phyloP scores from a whole-genome alignment of 2,888 invertebrate species.

The Lottia gigantea region DNA sequence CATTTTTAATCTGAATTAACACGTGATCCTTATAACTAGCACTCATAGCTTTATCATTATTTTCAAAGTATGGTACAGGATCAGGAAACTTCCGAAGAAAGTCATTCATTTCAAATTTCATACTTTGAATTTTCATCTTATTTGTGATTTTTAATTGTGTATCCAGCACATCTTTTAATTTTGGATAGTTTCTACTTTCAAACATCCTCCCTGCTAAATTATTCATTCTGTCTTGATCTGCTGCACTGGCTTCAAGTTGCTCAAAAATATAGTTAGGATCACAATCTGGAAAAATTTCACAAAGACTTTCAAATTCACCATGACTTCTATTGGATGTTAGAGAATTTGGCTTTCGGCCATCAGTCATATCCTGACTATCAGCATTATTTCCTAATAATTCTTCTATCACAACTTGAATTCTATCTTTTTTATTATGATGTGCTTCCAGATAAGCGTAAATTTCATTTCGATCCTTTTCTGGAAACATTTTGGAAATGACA shows the following conservation, averaged over 20 bases:
- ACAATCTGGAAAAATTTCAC: constrained; percentile 59
- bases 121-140: constrained; percentile 36
- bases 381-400: constrained; percentile 40
- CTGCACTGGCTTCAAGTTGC: constrained; percentile 38
- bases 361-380: constrained; percentile 13
- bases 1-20: constrained; percentile 44
- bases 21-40: constrained; percentile 53
- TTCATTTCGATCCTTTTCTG: constrained; percentile 55
- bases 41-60: constrained; percentile 43
- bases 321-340: constrained; percentile 1
- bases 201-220: constrained; percentile 51
- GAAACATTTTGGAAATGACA: constrained; percentile 53
- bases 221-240: constrained; percentile 44
- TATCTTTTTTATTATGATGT: constrained; percentile 52
- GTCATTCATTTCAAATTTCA: constrained; percentile 45
- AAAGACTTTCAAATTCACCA: constrained; percentile 49
- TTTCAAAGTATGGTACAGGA: constrained; percentile 50
- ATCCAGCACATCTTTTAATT: constrained; percentile 46
- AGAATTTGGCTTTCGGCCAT: neutral
- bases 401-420: constrained; percentile 57
- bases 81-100: constrained; percentile 60
- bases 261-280: constrained; percentile 60
- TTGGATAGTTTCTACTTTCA: constrained; percentile 54
- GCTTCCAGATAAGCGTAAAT: constrained; percentile 62
- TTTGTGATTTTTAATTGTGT: constrained; percentile 33